Conservation (phyloP, 2,797 vertebrate genomes). For the Gambelia wislizenii region DNA sequence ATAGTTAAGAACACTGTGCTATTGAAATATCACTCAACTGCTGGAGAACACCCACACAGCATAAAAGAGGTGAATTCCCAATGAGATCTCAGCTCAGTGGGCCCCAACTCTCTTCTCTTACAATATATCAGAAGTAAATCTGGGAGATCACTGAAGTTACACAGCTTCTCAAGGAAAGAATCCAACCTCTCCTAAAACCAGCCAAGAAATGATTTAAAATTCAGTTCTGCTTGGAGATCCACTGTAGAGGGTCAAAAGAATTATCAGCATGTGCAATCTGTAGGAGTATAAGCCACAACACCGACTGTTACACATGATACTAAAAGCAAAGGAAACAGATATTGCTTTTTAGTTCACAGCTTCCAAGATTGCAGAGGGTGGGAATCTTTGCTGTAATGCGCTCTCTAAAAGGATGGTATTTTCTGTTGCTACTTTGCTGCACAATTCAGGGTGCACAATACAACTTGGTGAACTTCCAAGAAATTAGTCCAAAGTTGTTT, state of each 20-base stretch:
- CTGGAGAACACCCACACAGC: slow-evolving; percentile 45
- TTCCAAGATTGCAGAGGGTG: not conserved
- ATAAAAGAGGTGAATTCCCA: slow-evolving; percentile 48
- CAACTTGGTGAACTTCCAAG: not conserved
- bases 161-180: slow-evolving; percentile 36
- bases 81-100: slow-evolving; percentile 44
- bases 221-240: not conserved
- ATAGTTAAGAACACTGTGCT: slow-evolving; percentile 41
- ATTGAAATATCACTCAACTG: slow-evolving; percentile 53
- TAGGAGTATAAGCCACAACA: slow-evolving; percentile 38
- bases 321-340: fast-evolving
- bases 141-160: slow-evolving; percentile 37
- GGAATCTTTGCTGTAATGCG: not conserved
- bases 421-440: not conserved
- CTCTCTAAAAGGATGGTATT: not conserved
- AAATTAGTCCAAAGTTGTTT: not conserved
- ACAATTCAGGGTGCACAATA: not conserved
- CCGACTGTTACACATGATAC: slow-evolving; percentile 5
- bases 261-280: slow-evolving; percentile 34
- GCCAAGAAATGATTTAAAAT: slow-evolving; percentile 34
- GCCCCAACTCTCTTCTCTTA: slow-evolving; percentile 11
- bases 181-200: not conserved
- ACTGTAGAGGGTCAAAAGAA: slow-evolving; percentile 2
- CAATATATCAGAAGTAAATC: slow-evolving; percentile 24
- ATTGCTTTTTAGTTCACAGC: not conserved